phyloP scores from a whole-genome alignment of 2,797 vertebrate genomes.

The Nyctibius grandis region DNA sequence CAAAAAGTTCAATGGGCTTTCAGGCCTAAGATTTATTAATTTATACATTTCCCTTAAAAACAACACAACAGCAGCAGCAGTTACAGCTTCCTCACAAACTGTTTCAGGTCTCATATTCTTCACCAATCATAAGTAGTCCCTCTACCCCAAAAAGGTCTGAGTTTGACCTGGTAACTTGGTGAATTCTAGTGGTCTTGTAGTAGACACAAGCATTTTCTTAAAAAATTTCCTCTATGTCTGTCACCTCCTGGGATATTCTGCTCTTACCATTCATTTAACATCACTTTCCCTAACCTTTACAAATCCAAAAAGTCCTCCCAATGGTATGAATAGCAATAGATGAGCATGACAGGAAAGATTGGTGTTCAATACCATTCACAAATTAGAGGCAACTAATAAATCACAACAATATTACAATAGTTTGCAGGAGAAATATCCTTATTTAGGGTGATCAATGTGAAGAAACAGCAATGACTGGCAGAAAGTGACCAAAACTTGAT shows the following conservation, averaged over 20 bases:
- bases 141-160: not conserved
- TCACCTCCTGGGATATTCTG: not conserved
- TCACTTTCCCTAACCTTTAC: not conserved
- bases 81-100: not conserved
- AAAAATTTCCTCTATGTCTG: not conserved
- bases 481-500: not conserved
- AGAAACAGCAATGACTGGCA: not conserved
- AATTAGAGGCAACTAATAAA: not conserved
- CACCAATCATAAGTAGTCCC: rapidly evolving
- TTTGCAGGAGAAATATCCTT: not conserved
- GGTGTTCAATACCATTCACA: not conserved
- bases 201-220: not conserved
- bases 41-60: not conserved
- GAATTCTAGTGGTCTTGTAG: not conserved
- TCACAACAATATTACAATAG: not conserved
- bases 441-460: not conserved
- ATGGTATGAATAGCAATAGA: not conserved
- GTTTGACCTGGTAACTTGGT: not conserved
- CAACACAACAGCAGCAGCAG: not conserved
- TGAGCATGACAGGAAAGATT: not conserved
- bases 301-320: not conserved
- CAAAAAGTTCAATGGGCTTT: not conserved
- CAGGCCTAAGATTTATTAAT: not conserved
- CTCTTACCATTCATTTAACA: not conserved
- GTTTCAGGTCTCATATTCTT: not conserved